These are phyloP conservation scores for Conus betulinus DNA, from an alignment of 1,140 invertebrate species.

Conservation along the genomic window DNA sequence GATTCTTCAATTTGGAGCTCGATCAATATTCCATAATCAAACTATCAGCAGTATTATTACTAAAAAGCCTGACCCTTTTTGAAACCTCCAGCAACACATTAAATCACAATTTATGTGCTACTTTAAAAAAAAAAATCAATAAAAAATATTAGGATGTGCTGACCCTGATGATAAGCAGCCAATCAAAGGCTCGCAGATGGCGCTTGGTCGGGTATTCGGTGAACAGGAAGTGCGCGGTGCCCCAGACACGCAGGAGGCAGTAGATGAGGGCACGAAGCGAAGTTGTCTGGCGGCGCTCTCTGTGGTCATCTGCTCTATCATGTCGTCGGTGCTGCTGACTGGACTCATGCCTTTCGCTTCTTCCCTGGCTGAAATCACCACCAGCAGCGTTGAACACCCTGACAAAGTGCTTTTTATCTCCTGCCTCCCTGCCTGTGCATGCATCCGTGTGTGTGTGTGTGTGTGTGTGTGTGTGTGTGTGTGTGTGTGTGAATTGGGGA, in stretches of 20 bases:
- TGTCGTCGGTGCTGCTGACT: slow-evolving; percentile 35
- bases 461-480: not conserved
- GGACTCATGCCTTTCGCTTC: slow-evolving; percentile 22
- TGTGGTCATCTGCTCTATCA: slow-evolving; percentile 44
- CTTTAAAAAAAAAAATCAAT: no score
- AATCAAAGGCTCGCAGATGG: slow-evolving; percentile 41
- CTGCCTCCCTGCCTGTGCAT: not conserved
- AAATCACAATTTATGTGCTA: no score
- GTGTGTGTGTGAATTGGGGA: not conserved
- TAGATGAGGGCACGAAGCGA: slow-evolving; percentile 58
- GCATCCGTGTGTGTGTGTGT: no score
- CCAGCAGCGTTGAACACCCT: not conserved
- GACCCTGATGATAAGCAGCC: slow-evolving; percentile 58
- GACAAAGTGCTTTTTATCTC: not conserved
- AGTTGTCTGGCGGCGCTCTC: slow-evolving; percentile 57
- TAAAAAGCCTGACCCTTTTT: no score
- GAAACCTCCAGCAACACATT: no score
- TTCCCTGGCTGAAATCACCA: not conserved
- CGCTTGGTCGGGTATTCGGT: slow-evolving; percentile 35
- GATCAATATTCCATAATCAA: no score
- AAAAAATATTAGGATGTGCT: not conserved
- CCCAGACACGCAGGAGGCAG: slow-evolving; percentile 54
- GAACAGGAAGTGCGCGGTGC: slow-evolving; percentile 52
- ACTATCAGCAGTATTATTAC: no score
- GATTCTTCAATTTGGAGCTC: no score